Conservation (phyloP, 2,888 invertebrate genomes). For the Dryobotodes eremita region DNA sequence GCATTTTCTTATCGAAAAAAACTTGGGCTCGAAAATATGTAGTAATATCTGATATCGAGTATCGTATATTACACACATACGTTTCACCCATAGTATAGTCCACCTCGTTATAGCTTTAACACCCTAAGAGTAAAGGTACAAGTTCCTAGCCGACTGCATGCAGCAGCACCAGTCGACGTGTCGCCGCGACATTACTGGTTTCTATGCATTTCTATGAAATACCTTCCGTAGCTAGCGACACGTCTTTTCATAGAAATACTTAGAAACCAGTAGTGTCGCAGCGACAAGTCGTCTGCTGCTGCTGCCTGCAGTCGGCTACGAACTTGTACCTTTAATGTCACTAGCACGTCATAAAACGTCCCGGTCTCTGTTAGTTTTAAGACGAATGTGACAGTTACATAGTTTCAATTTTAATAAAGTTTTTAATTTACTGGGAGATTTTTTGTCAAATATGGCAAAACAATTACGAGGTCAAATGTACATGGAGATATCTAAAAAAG, state of each 20-base stretch:
- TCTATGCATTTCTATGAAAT: no score
- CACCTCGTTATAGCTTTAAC: neutral
- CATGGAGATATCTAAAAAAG: constrained; percentile 39
- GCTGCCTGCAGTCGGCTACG: no score
- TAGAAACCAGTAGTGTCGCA: no score
- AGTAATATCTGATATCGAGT: constrained; percentile 27
- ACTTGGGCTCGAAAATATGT: constrained; percentile 7
- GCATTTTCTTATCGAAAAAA: constrained; percentile 16
- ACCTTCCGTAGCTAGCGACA: no score
- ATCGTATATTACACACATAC: neutral
- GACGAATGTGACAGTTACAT: neutral
- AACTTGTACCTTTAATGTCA: neutral
- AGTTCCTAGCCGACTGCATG: no score
- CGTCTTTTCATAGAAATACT: no score
- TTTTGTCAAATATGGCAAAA: neutral
- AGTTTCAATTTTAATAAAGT: neutral
- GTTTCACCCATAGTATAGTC: neutral
- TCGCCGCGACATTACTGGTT: no score
- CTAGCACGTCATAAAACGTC: neutral
- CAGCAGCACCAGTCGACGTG: no score
- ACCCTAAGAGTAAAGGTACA: neutral
- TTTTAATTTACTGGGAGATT: neutral
- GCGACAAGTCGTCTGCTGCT: no score
- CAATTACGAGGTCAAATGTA: neutral
- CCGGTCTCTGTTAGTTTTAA: neutral